Conservation (phyloP, 2,113 vertebrate species). For the Ia io region DNA sequence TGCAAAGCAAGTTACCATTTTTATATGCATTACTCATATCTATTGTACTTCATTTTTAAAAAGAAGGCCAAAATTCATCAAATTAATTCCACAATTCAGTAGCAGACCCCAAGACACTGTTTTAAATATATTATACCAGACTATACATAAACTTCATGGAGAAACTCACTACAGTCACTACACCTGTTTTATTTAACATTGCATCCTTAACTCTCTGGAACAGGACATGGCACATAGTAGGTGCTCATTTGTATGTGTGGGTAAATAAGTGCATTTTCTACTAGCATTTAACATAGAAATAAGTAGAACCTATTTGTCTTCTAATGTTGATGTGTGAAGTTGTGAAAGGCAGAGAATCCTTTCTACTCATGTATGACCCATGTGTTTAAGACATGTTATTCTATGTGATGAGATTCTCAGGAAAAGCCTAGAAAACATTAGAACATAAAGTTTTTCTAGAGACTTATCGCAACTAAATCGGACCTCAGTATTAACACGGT, state of each 20-base stretch:
- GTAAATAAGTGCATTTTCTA: background rate
- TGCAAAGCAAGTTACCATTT: background rate
- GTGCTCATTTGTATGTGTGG: background rate
- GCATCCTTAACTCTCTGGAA: background rate
- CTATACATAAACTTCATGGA: background rate
- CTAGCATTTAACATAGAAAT: background rate
- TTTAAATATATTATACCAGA: background rate
- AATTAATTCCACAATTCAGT: background rate
- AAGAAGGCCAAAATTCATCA: background rate
- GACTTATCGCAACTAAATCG: background rate
- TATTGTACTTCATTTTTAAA: background rate
- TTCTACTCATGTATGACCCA: background rate
- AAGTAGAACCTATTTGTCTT: background rate
- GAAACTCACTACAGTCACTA: background rate
- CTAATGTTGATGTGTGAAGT: background rate
- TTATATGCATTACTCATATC: background rate
- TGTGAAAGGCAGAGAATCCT: background rate
- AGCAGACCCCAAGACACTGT: background rate
- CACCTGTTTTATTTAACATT: background rate
- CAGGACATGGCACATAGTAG: background rate
- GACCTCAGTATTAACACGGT: background rate
- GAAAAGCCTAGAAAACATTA: slow-evolving; percentile 21
- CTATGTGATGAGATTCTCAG: background rate
- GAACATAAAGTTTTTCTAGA: slow-evolving; percentile 16
- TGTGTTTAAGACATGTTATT: too few species aligned